A percentile compares a stretch with the other conserved stretches of the same genome.
phyloP scores from a whole-genome alignment of 2,797 vertebrate genomes.

The Falco peregrinus region DNA sequence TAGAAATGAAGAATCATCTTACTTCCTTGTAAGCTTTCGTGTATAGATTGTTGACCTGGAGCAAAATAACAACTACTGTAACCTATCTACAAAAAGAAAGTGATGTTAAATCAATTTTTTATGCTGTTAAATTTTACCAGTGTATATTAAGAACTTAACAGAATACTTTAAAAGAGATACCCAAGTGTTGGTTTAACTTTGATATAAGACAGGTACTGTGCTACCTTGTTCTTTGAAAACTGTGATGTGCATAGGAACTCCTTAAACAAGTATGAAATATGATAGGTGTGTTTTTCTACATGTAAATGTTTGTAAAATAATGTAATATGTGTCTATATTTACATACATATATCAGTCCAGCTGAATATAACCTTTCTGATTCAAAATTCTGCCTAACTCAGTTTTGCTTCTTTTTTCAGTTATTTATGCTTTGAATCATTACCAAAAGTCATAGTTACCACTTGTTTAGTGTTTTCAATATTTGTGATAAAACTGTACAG shows the following conservation, averaged over 20 bases:
- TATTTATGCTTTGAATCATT: neutral
- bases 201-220: neutral
- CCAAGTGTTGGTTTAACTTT: neutral
- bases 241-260: neutral
- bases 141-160: neutral
- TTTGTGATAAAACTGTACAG: neutral
- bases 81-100: neutral
- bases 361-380: neutral
- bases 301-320: neutral
- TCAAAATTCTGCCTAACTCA: neutral
- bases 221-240: neutral
- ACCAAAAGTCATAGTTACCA: neutral
- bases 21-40: neutral
- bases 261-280: neutral
- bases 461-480: neutral
- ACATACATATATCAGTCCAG: neutral
- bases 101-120: neutral
- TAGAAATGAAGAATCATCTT: fast-evolving
- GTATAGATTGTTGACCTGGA: neutral
- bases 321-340: neutral
- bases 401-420: neutral
- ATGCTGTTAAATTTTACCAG: neutral
- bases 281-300: neutral
- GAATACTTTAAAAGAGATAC: neutral
- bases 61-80: neutral